Conservation (phyloP, 2,797 vertebrate species). For the Phoebastria nigripes region DNA sequence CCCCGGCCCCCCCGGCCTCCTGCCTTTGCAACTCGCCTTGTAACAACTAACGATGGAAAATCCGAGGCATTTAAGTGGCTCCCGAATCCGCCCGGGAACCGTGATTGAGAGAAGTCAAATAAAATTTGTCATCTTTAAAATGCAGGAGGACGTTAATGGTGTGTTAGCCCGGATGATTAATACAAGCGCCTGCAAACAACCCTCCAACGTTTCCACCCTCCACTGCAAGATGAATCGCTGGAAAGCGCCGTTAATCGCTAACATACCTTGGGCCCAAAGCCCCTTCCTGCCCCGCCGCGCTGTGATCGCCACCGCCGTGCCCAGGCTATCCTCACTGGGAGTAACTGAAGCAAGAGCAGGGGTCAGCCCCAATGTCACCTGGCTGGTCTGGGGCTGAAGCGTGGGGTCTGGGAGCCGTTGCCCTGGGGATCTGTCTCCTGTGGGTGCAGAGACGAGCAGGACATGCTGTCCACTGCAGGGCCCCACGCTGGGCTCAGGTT, state of each 20-base stretch:
- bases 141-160: conserved; percentile 75
- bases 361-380: rapidly evolving
- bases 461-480: background rate
- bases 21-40: conserved; percentile 49
- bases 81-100: conserved; percentile 62
- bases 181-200: conserved; percentile 70
- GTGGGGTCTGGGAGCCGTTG: rapidly evolving
- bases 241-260: conserved; percentile 69
- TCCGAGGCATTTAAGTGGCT: conserved; percentile 68
- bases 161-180: conserved; percentile 74
- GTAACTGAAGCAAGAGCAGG: background rate
- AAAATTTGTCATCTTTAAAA: conserved; percentile 77
- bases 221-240: conserved; percentile 66
- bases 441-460: background rate
- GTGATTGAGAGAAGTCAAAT: conserved; percentile 74
- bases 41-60: conserved; percentile 71
- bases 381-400: rapidly evolving
- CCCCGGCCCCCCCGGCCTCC: conserved; percentile 14
- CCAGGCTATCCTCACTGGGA: background rate
- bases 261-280: conserved; percentile 59
- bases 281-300: conserved; percentile 42
- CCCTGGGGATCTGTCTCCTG: background rate
- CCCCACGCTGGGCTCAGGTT: rapidly evolving
- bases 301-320: background rate
- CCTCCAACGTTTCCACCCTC: conserved; percentile 70